Base-by-base conservation (phyloP, 2,113 vertebrate species). In the Menidia beryllina region DNA sequence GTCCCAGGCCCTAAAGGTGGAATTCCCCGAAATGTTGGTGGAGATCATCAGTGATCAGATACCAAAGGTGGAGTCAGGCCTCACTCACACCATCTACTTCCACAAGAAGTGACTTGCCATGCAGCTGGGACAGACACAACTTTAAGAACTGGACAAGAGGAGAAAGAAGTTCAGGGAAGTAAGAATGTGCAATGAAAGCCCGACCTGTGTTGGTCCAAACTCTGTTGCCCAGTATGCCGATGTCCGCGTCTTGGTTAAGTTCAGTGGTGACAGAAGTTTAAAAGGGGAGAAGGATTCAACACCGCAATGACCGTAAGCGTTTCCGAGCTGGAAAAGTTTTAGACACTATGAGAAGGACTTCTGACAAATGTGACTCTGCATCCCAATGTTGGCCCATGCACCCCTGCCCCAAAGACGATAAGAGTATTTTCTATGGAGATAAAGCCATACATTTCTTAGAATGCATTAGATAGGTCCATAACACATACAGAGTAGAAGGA, bases 41-140 rank as follows among this genome's bases (percentile, higher is more conserved):
- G 98, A 99, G 93, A 99, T 99, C 91, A 99, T 99, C 93, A 99
- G 96, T 55, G 98, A 99, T 93, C 98, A 99, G 95, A 95, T 99
- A 96, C 97, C 97, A 86, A 98, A 98, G 94, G 97, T 99, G 95
- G 97, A 98, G 88, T 97, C 97, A 1, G 98, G 98, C 87, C 96
- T 97, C 69, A 97, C 97, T 87, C 97, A 97, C 93, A 95, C 96
- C 70, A 96, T 99, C 77, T 98, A 95, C 95, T 99, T 99, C 92
- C 97, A 99, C 94, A 96, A 97, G 94, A 99, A 99, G 94, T 99
- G 95, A 99, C 76, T 82, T 61, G 27, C 61, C 26, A 49, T 61
- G 54, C 58, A 23, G 49, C 36, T 49, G 51, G 60, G 55, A 77
- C 55, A 49, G 62, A 86, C 68, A 49, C 23, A 7, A 47, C 75